phyloP scores from a whole-genome alignment of 2,113 vertebrate genomes.

The Salminus brasiliensis region DNA sequence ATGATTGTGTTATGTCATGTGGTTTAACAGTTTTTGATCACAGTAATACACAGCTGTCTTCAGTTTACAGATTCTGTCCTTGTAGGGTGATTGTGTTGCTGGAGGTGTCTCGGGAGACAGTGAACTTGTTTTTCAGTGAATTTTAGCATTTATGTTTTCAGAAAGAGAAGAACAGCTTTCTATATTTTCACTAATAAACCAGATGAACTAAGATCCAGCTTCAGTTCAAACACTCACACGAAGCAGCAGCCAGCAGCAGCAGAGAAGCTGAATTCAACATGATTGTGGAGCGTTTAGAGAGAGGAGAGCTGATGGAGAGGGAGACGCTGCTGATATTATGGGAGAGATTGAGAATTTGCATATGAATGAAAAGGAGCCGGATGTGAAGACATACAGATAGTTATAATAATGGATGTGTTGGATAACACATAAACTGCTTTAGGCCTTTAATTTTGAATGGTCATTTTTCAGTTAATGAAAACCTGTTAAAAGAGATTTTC shows the following conservation, averaged over 20 bases:
- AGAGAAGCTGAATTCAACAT: slow-evolving; percentile 5
- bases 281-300: not conserved
- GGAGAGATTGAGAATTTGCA: not conserved
- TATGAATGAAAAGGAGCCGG: not conserved
- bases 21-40: too few species aligned
- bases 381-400: too few species aligned
- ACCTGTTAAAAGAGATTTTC: too few species aligned
- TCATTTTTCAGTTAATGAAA: too few species aligned
- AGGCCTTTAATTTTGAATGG: too few species aligned
- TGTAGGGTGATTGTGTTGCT: not conserved
- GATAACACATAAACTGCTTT: too few species aligned
- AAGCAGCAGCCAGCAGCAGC: slow-evolving; percentile 13
- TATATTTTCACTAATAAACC: not conserved
- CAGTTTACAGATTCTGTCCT: not conserved
- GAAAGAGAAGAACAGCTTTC: not conserved
- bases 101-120: not conserved
- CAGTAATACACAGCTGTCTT: too few species aligned
- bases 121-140: not conserved
- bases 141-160: not conserved
- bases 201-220: slow-evolving; percentile 14
- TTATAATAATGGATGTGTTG: too few species aligned
- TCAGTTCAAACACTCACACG: slow-evolving; percentile 19
- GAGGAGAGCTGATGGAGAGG: not conserved
- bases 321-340: not conserved
- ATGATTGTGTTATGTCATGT: too few species aligned